Conservation (phyloP, 2,113 vertebrate species). For the Cryptomyrus ogoouensis region DNA sequence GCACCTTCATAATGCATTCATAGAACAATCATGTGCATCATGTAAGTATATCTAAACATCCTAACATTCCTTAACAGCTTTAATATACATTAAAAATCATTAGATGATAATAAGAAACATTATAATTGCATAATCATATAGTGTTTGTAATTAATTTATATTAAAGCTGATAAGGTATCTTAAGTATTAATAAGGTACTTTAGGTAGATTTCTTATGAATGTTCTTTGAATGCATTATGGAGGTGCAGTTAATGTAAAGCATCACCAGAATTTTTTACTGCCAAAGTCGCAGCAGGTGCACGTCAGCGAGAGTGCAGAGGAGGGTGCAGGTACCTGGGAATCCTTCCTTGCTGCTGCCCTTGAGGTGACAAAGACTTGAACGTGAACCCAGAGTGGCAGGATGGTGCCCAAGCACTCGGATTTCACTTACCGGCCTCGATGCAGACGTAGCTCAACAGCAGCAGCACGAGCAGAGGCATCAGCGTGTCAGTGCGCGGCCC, state of each 20-base stretch:
- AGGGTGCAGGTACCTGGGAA: neutral
- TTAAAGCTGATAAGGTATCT: neutral
- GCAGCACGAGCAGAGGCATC: conserved; percentile 41
- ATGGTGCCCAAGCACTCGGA: neutral
- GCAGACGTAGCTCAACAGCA: conserved; percentile 47
- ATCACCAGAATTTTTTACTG: neutral
- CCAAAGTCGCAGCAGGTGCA: neutral
- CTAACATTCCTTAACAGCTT: neutral
- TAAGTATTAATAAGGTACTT: neutral
- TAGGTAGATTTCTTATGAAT: neutral
- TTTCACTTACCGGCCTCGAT: conserved; percentile 49
- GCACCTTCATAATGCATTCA: neutral
- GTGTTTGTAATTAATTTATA: neutral
- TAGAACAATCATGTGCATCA: neutral
- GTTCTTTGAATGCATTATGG: neutral
- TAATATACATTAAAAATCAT: neutral
- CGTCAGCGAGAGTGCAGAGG: neutral
- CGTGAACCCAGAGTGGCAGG: neutral
- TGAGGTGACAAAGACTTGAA: neutral
- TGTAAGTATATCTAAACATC: neutral
- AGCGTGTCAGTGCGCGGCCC: conserved; percentile 40
- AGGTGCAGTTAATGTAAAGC: neutral
- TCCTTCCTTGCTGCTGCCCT: neutral
- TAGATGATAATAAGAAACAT: neutral
- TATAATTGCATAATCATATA: neutral